phyloP scores from a whole-genome alignment of 2,113 vertebrate genomes.

The Esox niger region DNA sequence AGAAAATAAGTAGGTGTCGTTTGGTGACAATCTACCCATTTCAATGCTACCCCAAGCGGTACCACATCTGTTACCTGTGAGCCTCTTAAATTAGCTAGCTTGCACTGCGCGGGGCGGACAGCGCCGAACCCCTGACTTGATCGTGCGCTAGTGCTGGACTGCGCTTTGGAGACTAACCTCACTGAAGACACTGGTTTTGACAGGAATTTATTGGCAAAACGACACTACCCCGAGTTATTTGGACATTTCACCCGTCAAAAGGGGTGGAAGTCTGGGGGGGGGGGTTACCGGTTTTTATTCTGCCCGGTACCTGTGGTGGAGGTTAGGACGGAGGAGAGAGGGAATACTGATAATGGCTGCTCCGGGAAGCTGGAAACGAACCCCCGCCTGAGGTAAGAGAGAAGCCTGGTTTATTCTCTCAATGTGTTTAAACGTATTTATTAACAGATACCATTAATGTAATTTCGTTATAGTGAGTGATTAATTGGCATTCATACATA shows the following conservation, averaged over 20 bases:
- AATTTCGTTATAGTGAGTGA: neutral
- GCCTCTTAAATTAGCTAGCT: conserved; percentile 7
- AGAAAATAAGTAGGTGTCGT: neutral
- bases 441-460: neutral
- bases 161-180: conserved; percentile 12
- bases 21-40: conserved; percentile 6
- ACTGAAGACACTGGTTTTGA: conserved; percentile 41
- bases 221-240: conserved; percentile 21
- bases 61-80: conserved; percentile 3
- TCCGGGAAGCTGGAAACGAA: conserved; percentile 70
- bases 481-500: neutral
- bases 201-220: conserved; percentile 3
- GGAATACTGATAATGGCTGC: conserved; percentile 76
- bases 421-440: neutral
- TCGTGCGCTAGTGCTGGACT: conserved; percentile 25
- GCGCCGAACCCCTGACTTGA: conserved; percentile 20
- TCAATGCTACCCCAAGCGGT: neutral
- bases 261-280: conserved; percentile 60
- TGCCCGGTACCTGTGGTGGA: conserved; percentile 44
- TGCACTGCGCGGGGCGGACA: conserved; percentile 20
- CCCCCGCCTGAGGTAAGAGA: conserved; percentile 75
- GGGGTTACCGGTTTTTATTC: conserved; percentile 60
- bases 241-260: conserved; percentile 55
- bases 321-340: conserved; percentile 58
- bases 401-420: neutral